These are phyloP conservation scores for Mus minutoides DNA, from an alignment of 2,797 vertebrate species.

Conservation along the genomic window DNA sequence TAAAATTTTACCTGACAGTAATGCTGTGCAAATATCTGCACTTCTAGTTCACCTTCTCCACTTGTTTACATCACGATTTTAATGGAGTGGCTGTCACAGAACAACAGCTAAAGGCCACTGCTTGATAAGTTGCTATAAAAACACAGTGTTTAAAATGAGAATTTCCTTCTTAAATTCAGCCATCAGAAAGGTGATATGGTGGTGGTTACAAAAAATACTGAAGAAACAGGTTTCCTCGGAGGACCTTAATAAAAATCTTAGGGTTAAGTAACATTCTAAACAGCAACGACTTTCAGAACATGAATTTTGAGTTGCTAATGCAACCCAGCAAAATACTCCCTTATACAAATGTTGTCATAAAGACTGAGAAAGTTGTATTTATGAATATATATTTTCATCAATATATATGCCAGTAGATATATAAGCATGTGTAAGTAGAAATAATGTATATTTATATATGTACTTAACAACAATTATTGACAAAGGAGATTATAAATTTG, in stretches of 20 bases:
- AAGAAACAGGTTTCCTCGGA: slow-evolving; percentile 77
- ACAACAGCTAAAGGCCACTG: slow-evolving; percentile 89
- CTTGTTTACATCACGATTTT: slow-evolving; percentile 91
- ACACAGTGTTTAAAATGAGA: slow-evolving; percentile 88
- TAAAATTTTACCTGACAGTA: slow-evolving; percentile 91
- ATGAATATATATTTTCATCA: background rate
- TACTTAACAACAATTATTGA: background rate
- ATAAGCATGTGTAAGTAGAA: background rate
- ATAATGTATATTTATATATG: background rate
- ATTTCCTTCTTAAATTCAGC: slow-evolving; percentile 87
- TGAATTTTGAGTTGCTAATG: slow-evolving; percentile 40
- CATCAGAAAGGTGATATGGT: slow-evolving; percentile 81
- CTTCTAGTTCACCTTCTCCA: slow-evolving; percentile 89
- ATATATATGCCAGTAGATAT: background rate
- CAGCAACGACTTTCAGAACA: slow-evolving; percentile 74
- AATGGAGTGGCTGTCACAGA: slow-evolving; percentile 89
- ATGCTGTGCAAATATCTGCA: slow-evolving; percentile 89
- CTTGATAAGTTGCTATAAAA: slow-evolving; percentile 89
- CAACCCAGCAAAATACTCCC: background rate
- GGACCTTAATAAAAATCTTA: slow-evolving; percentile 76
- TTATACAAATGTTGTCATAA: background rate
- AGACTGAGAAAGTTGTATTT: background rate
- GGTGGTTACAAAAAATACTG: slow-evolving; percentile 76
- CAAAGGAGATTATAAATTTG: background rate
- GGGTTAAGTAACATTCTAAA: slow-evolving; percentile 82